Evolutionary conservation across 1,140 invertebrate genomes (phyloP), one percentile per base, ranked within the genome.

Genomic region (Drosophila micromelanica): DNA sequence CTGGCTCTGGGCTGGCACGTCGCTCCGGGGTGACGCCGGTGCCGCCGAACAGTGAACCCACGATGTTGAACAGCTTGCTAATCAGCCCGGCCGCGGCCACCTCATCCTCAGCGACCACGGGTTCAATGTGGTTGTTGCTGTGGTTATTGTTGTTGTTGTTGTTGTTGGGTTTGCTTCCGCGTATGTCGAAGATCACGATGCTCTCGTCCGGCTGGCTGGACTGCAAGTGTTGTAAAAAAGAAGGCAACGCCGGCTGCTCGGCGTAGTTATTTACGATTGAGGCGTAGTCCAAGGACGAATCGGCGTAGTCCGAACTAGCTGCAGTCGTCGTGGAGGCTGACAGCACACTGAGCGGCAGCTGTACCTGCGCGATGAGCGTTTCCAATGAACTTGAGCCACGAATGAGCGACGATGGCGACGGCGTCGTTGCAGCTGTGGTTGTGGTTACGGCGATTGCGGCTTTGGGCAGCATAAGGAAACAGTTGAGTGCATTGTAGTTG

Each of bases 301-400:
- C 84, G n/a, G 72, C 84, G 54, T 79, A 87, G 57, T 84, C 64
- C 46, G 85, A 78, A 13, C 73, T 76, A 15, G 59, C 64, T 37
- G 76, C 65, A 20, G 69, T 79, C 62, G 79, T 84, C 13, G 67
- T 60, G 27, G 84, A 78, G 48, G 65, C 78, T 76, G 77, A 76
- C 55, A 80, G 43, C 27, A 70, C 46, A 63, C 70, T 64, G 40
- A 79, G 15, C 46, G 73, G 76, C 48, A 49, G 42, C 40, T 73
- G 68, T 45, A 56, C 56, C 32, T 76, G 69, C 23, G 78, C 72
- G 27, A 91, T 72, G 15, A 90, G 71, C 12, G 69, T 52, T 51
- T 91, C 89, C 74, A 90, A 64, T 81, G 89, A 90, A 90, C 82
- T 85, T 81, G 89, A 89, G 62, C 64, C 69, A 64, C 73, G 82